Evolutionary conservation across 2,113 vertebrate species (phyloP).

Genomic region (Hoplias malabaricus): DNA sequence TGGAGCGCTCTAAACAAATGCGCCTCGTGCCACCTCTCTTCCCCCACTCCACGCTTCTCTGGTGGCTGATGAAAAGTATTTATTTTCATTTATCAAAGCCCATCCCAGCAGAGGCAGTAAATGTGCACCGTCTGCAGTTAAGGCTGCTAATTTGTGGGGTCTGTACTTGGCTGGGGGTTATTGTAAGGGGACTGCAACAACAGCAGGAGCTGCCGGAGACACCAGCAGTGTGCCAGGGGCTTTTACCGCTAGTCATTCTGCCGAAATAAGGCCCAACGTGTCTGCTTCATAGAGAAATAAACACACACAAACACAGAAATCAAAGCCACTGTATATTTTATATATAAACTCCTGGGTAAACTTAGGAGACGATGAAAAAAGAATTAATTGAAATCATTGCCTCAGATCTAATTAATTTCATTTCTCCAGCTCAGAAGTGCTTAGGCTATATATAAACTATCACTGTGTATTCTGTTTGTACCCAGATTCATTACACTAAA

Average conservation of each 20-base stretch:
- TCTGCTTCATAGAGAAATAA: slow-evolving; percentile 38
- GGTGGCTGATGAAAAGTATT: slow-evolving; percentile 70
- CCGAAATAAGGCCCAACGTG: slow-evolving; percentile 70
- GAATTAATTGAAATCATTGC: slow-evolving; percentile 60
- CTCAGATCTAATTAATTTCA: slow-evolving; percentile 9
- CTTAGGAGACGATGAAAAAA: slow-evolving; percentile 74
- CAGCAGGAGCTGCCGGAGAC: slow-evolving; percentile 65
- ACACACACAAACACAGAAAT: slow-evolving; percentile 27
- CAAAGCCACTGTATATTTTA: slow-evolving; percentile 50
- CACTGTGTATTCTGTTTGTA: not conserved
- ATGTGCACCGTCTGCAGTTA: slow-evolving; percentile 68
- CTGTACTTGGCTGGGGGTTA: slow-evolving; percentile 67
- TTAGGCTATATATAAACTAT: slow-evolving; percentile 21
- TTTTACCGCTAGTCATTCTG: slow-evolving; percentile 60
- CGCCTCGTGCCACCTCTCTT: not conserved
- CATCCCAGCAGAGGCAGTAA: slow-evolving; percentile 64
- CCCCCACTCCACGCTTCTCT: slow-evolving; percentile 49
- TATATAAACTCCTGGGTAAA: slow-evolving; percentile 70
- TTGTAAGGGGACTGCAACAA: slow-evolving; percentile 73
- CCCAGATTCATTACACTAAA: not conserved
- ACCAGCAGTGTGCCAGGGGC: slow-evolving; percentile 72
- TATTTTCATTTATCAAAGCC: slow-evolving; percentile 78
- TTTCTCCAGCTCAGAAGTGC: not conserved
- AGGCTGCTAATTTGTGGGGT: slow-evolving; percentile 47
- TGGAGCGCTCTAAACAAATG: slow-evolving; percentile 8